Evolutionary conservation across 2,797 vertebrate species (phyloP), one percentile per base, ranked within the genome.

Genomic region (Pampus argenteus): DNA sequence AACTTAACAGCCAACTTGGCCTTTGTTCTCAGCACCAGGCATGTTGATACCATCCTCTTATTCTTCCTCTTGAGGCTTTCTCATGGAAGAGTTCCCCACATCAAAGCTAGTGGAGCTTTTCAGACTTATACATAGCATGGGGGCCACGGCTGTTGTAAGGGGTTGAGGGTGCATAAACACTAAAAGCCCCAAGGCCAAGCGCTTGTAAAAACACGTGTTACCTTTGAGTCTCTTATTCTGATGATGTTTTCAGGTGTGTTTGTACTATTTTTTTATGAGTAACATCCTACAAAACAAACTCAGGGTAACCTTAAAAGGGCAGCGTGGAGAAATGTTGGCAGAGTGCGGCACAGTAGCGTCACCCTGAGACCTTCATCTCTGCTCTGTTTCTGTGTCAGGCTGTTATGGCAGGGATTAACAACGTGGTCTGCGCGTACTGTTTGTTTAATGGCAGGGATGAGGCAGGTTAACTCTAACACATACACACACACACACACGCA

Each of bases 31-130:
- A 72, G 77, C 67, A 82, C 48, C 82, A 79, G 73, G 25, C 76
- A 52, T 77, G 80, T 86, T 81, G 66, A 83, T 86, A 55, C 67
- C 78, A 58, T 86, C 75, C 74, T 83, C 71, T 65, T 67, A 56
- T 82, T 84, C 73, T 74, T 69, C 60, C 76, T 88, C 67, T 79
- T 66, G 65, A 74, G 68, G 66, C 70, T 68, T 76, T 76, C 62
- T 80, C 67, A 65, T 79, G 80, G 49, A 75, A 71, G 54, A 62
- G 28, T 71, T 87, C 42, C 69, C 74, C 88, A 90, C 87, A 88
- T 93, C 90, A 94, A 90, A 91, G 85, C 58, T 0, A 11, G 54
- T n/a, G 58, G 45, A 81, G 82, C 76, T 78, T 67, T 86, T 72
- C 5, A 75, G 74, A 82, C 66, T 59, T 76, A 58, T 42, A 65